Evolutionary conservation across 2,113 vertebrate species (phyloP).

Genomic region (Rynchops niger): DNA sequence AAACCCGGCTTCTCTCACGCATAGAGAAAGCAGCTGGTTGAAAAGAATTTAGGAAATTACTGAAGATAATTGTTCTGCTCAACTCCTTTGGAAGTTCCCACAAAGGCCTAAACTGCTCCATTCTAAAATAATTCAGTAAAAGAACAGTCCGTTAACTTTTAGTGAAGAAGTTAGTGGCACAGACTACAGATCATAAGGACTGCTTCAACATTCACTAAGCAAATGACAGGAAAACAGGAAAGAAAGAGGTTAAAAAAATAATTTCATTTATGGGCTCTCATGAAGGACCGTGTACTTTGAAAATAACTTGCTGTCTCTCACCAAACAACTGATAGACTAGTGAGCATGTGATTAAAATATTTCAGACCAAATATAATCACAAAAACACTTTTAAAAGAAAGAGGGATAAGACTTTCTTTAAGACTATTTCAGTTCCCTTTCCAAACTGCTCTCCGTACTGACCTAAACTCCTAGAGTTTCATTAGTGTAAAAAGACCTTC

Average conservation of each 20-base stretch:
- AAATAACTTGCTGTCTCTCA: not conserved
- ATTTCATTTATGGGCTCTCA: not conserved
- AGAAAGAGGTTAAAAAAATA: not conserved
- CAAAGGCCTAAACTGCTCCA: not conserved
- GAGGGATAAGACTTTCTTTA: not conserved
- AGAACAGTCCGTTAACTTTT: not conserved
- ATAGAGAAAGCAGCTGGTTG: not conserved
- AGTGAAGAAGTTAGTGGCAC: not conserved
- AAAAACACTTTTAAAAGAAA: not conserved
- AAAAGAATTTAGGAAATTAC: not conserved
- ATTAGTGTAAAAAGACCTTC: not conserved
- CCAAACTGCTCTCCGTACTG: not conserved
- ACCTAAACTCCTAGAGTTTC: not conserved
- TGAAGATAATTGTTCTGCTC: not conserved
- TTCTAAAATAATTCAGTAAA: not conserved
- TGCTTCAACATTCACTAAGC: not conserved
- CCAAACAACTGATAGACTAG: not conserved
- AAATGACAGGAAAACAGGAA: not conserved
- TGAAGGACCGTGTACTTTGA: not conserved
- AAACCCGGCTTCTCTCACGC: not conserved
- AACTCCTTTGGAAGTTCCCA: not conserved
- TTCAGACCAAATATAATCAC: not conserved
- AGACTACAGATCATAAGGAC: not conserved
- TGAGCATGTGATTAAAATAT: not conserved
- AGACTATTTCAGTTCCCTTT: not conserved